Evolutionary conservation across 2,888 invertebrate genomes (phyloP), one percentile per base, ranked within the genome.

Genomic region (Yponomeuta plumbellus): DNA sequence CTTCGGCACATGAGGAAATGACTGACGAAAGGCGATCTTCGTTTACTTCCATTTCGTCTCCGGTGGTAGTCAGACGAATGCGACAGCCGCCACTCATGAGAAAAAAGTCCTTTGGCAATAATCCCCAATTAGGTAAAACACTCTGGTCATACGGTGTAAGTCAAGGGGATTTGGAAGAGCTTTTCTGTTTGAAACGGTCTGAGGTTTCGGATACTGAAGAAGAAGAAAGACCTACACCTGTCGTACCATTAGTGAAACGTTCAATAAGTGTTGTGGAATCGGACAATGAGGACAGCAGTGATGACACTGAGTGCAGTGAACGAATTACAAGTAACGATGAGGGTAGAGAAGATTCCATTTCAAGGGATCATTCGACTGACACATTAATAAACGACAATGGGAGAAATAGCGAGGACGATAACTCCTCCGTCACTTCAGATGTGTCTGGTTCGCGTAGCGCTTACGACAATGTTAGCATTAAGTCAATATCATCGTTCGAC

Each of bases 381-480:
- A 91, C 91, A 13, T 78, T 91, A 71, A 89, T 89, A 70, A 86
- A 89, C 68, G 91, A 90, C 72, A 85, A 84, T 70, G 66, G 65
- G 11, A 85, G 83, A 67, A 86, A 86, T 78, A 66, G 65, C 58
- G 59, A 59, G 11, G 83, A 79, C 52, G 90, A 88, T 70, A 81
- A 84, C 74, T 73, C 77, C 40, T 88, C 89, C 1, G 74, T 80
- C 44, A 79, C 74, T 67, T 88, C 86, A 21, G 84, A 80, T 75
- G 85, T 79, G 70, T 86, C 84, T 72, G 86, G 81, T 73, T 84
- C 79, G 72, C 86, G 81, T 75, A 83, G 80, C 77, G 88, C 89
- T 79, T 89, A 84, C 79, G 90, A 91, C 76, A 91, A 90, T 85
- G 83, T 90, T 83, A 91, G 91, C 78, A 89, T 90, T 78, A 89